These are phyloP conservation scores for Platysteira castanea DNA, from an alignment of 2,113 vertebrate species.

Conservation along the genomic window DNA sequence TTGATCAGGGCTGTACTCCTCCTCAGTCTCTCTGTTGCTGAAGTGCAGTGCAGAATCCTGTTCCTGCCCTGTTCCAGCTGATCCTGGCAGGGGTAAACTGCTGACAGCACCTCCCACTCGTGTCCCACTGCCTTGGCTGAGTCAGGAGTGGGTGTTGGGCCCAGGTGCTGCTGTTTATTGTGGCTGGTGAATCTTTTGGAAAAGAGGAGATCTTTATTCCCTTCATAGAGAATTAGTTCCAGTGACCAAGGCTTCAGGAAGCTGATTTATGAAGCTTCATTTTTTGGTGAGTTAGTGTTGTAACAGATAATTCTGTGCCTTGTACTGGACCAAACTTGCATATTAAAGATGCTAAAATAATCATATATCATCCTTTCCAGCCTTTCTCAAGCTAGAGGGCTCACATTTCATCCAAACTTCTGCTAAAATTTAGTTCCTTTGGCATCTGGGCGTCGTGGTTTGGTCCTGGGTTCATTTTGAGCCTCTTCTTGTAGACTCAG, in stretches of 20 bases:
- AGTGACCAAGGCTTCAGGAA: not conserved
- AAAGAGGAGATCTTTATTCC: not conserved
- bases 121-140: not conserved
- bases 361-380: not conserved
- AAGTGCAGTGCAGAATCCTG: not conserved
- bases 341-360: not conserved
- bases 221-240: not conserved
- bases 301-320: not conserved
- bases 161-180: accelerated
- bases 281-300: not conserved
- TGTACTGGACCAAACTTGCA: not conserved
- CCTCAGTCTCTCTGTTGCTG: not conserved
- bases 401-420: not conserved
- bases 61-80: not conserved
- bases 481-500: not conserved
- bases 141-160: not conserved
- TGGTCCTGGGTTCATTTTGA: not conserved
- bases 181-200: not conserved
- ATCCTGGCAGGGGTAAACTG: not conserved
- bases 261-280: not conserved
- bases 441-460: not conserved
- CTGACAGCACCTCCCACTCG: not conserved
- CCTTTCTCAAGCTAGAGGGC: not conserved
- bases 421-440: not conserved
- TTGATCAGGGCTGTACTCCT: not conserved